A percentile compares a stretch with the other conserved stretches of the same genome.
Evolutionary conservation across 2,888 invertebrate genomes (phyloP).

Genomic region (Tyria jacobaeae): DNA sequence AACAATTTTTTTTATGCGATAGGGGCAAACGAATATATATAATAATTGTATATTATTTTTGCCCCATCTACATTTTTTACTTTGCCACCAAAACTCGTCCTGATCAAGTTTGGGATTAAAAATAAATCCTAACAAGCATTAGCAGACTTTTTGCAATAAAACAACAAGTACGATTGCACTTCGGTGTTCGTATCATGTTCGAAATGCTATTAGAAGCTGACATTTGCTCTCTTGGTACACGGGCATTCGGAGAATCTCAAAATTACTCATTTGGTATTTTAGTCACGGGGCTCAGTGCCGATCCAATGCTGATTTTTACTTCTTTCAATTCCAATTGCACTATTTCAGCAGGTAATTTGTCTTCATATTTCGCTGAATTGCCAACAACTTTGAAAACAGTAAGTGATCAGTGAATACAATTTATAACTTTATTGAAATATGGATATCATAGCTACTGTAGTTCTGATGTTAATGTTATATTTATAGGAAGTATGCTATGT

Average conservation of each 20-base stretch:
- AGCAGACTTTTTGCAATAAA: slow-evolving; percentile 61
- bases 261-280: slow-evolving; percentile 84
- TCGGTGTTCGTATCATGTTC: slow-evolving; percentile 71
- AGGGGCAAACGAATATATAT: no score
- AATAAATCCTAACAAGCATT: slow-evolving; percentile 50
- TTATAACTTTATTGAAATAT: slow-evolving; percentile 22
- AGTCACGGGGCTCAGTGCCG: slow-evolving; percentile 78
- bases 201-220: slow-evolving; percentile 82
- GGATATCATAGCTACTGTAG: slow-evolving; percentile 21
- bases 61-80: no score
- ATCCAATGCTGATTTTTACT: slow-evolving; percentile 83
- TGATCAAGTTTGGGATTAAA: slow-evolving; percentile 42
- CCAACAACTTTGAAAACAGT: slow-evolving; percentile 23
- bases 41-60: neutral
- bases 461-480: neutral
- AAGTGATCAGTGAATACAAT: slow-evolving; percentile 27
- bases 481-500: no score
- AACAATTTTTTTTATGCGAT: no score
- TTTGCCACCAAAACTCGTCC: slow-evolving; percentile 24
- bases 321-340: slow-evolving; percentile 84
- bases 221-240: slow-evolving; percentile 76
- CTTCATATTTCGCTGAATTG: slow-evolving; percentile 65
- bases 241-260: slow-evolving; percentile 81
- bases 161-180: slow-evolving; percentile 73
- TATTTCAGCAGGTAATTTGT: slow-evolving; percentile 81